Evolutionary conservation across 1,140 invertebrate genomes (phyloP), one percentile per base, ranked within the genome.

Genomic region (Scaptomyza montana): DNA sequence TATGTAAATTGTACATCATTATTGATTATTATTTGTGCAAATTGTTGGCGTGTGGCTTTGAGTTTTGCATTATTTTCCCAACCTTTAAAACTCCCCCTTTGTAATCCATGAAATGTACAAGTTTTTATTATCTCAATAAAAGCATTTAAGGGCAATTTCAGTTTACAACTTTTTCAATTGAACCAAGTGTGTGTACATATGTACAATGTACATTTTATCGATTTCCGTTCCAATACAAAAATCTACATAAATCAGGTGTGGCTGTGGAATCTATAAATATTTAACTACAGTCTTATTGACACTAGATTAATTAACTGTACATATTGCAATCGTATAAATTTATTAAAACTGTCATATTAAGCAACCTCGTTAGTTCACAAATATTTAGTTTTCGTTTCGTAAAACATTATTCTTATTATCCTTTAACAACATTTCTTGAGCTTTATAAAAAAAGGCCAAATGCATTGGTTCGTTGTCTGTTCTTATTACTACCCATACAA

Each of bases 1-100:
- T 61, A 70, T 71, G 72, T 72, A 75, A 75, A 78, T 75, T 67
- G 21, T 62, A 39, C 65, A 67, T 39, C 45, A 56, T 60, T 75
- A 70, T 59, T 45, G 8, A 30, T 61, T 41, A 13, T 63, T 55
- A 43, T 70, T 36, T 5, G 49, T 61, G 39, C 49, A 59, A 43
- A 41, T 21, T 54, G 10, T 45, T 25, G 30, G 10, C 19, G 33
- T 65, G 30, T 47, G 45, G 36, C 16, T 47, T 45, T 60, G 28
- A 55, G 9, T 13, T 55, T 36, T 55, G 36, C 16, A n/a, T 43
- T 41, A 43, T 55, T 39, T 33, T 33, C 21, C 21, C 30, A 33
- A 33, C 30, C 5, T 5, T 6, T 33, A 33, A 8, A n/a, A 9
- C 33, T 36, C n/a, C 53, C 53, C 25, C 47, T 25, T 19, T 39